Base-by-base conservation (phyloP, 2,797 vertebrate genomes). In the Eidolon dupreanum region DNA sequence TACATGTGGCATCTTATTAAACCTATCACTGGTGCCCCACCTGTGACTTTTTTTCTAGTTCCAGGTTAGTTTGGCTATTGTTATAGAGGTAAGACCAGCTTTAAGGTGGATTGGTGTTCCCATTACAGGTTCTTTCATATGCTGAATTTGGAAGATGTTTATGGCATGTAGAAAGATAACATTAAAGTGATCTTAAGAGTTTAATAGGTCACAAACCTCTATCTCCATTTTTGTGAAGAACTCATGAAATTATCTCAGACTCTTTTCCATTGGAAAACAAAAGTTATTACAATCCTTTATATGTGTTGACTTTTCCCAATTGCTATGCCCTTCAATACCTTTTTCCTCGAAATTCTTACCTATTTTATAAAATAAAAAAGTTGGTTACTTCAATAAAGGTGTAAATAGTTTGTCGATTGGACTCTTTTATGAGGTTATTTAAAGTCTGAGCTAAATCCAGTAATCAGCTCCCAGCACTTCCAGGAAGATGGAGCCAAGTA, bases 1-100 rank as follows among this genome's bases (percentile, higher is more conserved):
- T 93, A 95, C 79, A 91, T 51, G 22, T 97, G 94, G 87, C 91
- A 73, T 97, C 97, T 97, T 98, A 94, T 98, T 98, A 98, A 98
- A 96, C 17, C 82, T 96, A 31, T 66, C 86, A n/a, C 31, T 38
- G 24, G 61, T 74, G 93, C 97, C 77, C 96, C 90, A 12, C 97
- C 97, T 92, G 65, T 77, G 92, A 81, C 94, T 85, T 57, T 3
- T 82, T 2, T 93, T 96, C 95, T 96, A 97, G 96, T 36, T 93
- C 93, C 88, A 84, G 85, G 15, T 65, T 38, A 87, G 41, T 95
- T 95, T 94, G 5, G 36, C n/a, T 38, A 38, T 33, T 90, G 79
- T 68, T 81, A 55, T 3, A 65, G 63, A 82, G 49, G 49, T 49
- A 43, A 75, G 31, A 33, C 22, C 88, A 88, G 33, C 28, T 82